These are phyloP conservation scores for Brachyalestes nurse DNA, from an alignment of 2,797 vertebrate genomes.

Conservation along the genomic window DNA sequence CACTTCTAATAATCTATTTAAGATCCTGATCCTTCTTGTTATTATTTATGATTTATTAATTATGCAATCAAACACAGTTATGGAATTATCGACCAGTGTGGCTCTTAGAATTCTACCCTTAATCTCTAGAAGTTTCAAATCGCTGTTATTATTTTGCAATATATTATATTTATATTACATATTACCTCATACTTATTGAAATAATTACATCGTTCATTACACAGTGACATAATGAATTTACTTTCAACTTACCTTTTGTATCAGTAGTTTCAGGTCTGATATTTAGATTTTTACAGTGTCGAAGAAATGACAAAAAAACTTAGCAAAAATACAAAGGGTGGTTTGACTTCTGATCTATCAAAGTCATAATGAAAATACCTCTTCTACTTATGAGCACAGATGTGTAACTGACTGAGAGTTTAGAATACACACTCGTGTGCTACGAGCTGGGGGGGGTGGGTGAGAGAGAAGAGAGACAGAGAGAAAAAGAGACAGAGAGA, in stretches of 20 bases:
- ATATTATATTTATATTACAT: background rate
- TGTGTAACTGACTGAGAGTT: too few relatives aligned
- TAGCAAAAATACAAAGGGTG: background rate
- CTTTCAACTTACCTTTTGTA: background rate
- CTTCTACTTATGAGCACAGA: too few relatives aligned
- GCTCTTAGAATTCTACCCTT: too few relatives aligned
- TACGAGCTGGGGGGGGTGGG: slow-evolving; percentile 21
- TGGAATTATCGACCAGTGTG: background rate
- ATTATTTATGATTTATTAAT: background rate
- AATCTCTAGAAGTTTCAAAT: too few relatives aligned
- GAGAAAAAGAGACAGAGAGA: background rate
- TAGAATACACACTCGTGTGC: too few relatives aligned
- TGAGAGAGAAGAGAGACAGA: slow-evolving; percentile 4
- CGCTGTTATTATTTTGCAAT: background rate
- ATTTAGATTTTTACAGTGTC: background rate
- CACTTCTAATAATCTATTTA: too few relatives aligned
- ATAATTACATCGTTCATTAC: too few relatives aligned
- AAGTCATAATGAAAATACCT: too few relatives aligned
- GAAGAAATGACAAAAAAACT: background rate
- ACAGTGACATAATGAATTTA: too few relatives aligned
- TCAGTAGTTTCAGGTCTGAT: background rate
- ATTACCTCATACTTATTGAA: too few relatives aligned
- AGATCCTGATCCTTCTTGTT: too few relatives aligned
- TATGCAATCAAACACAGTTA: background rate
- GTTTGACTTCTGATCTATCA: background rate